These are phyloP conservation scores for Zosterops lateralis DNA, from an alignment of 2,113 vertebrate genomes.

Conservation along the genomic window DNA sequence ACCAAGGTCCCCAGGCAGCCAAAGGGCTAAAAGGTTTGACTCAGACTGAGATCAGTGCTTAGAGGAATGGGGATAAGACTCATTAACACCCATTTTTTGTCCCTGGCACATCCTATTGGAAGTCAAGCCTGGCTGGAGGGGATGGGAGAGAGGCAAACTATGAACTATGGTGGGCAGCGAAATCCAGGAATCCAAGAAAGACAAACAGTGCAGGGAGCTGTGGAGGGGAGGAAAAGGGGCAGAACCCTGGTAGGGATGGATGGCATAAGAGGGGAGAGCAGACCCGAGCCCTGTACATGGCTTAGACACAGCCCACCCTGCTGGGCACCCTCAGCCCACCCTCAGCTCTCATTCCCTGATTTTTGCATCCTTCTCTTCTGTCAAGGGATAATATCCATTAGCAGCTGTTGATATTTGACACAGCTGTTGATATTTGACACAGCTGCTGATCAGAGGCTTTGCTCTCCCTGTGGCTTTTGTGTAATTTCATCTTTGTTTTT, in stretches of 20 bases:
- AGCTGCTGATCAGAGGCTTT: background rate
- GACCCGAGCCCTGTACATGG: rapidly evolving
- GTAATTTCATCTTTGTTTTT: background rate
- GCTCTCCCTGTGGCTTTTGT: background rate
- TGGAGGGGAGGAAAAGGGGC: background rate
- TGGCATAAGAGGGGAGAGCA: rapidly evolving
- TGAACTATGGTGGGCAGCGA: background rate
- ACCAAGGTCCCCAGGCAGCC: background rate
- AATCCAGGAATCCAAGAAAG: background rate
- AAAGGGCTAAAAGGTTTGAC: background rate
- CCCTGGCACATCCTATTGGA: background rate
- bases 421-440: background rate
- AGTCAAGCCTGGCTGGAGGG: background rate
- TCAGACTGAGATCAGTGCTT: background rate
- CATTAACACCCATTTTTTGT: background rate
- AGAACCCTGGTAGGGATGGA: background rate
- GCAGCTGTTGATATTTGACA: background rate
- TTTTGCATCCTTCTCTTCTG: background rate
- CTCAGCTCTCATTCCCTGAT: background rate
- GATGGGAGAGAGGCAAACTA: background rate
- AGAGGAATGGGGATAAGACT: background rate
- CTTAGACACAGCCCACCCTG: background rate
- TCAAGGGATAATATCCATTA: background rate
- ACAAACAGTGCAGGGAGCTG: background rate
- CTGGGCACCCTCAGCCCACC: too few species aligned